phyloP scores from a whole-genome alignment of 2,797 vertebrate species.

The Sandelia bainsii region DNA sequence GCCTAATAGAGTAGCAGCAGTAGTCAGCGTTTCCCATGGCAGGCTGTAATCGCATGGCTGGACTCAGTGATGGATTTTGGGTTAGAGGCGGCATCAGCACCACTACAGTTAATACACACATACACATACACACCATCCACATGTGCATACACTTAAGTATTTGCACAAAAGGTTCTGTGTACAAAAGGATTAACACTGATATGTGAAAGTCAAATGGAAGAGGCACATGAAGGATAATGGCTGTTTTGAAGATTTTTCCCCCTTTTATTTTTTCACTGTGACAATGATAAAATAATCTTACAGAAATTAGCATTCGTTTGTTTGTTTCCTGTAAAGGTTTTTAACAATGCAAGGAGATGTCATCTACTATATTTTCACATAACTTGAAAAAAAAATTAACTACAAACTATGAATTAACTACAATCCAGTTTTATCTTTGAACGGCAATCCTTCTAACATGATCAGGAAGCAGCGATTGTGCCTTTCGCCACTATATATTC shows the following conservation, averaged over 20 bases:
- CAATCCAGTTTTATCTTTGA: conserved; percentile 5
- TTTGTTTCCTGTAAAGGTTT: not conserved
- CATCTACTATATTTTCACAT: not conserved
- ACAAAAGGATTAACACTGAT: conserved; percentile 55
- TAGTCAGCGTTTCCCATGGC: conserved; percentile 85
- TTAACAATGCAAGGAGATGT: conserved; percentile 1
- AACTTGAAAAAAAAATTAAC: not conserved
- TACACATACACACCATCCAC: conserved; percentile 44
- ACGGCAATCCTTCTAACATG: not conserved
- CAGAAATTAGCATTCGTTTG: conserved; percentile 17
- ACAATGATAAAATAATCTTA: conserved; percentile 25
- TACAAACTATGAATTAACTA: conserved; percentile 10
- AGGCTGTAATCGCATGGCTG: conserved; percentile 82
- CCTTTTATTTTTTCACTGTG: conserved; percentile 9
- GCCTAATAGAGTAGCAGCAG: conserved; percentile 85
- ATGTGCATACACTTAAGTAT: conserved; percentile 47
- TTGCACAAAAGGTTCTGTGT: conserved; percentile 51
- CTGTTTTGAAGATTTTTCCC: conserved; percentile 12
- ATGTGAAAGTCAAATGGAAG: conserved; percentile 53
- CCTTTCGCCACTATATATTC: not conserved
- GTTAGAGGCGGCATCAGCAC: conserved; percentile 81
- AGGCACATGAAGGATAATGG: conserved; percentile 29
- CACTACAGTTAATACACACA: conserved; percentile 70
- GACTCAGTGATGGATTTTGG: conserved; percentile 84
- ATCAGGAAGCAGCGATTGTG: conserved; percentile 7